Evolutionary conservation across 1,140 invertebrate genomes (phyloP).

Genomic region (Listronotus oregonensis): DNA sequence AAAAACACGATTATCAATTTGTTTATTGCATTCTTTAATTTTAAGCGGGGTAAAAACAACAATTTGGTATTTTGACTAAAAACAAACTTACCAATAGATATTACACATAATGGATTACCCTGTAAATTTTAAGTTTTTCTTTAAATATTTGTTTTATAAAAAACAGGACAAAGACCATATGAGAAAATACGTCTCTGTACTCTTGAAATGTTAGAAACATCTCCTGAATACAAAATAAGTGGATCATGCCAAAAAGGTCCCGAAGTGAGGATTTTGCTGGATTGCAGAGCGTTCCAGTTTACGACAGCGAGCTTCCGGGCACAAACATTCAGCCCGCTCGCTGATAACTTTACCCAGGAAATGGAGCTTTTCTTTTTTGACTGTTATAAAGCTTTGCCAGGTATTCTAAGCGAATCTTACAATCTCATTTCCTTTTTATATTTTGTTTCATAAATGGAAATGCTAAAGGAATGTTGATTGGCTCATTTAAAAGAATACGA

Average conservation of each 20-base stretch:
- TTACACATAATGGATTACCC: too few relatives aligned
- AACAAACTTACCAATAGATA: too few relatives aligned
- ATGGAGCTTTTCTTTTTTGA: conserved; percentile 5
- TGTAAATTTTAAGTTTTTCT: too few relatives aligned
- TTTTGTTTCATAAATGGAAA: conserved; percentile 4
- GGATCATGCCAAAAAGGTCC: conserved; percentile 3
- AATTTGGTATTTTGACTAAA: too few relatives aligned
- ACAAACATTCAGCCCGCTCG: conserved; percentile 17
- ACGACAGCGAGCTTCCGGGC: conserved; percentile 25
- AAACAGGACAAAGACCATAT: too few relatives aligned
- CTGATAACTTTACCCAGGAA: conserved; percentile 5
- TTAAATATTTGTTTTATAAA: too few relatives aligned
- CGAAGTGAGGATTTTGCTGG: conserved; percentile 15
- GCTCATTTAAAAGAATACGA: too few relatives aligned
- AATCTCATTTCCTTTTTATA: conserved; percentile 13
- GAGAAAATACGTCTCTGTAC: too few relatives aligned
- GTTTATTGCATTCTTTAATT: too few relatives aligned
- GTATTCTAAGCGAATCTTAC: conserved; percentile 11
- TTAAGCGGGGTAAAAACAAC: too few relatives aligned
- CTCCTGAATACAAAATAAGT: conserved; percentile 1
- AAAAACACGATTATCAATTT: too few relatives aligned
- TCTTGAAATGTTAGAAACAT: background rate
- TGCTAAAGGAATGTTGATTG: background rate
- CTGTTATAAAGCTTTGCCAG: conserved; percentile 3
- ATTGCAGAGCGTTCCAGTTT: conserved; percentile 17